These are phyloP conservation scores for Hyppa rectilinea DNA, from an alignment of 2,888 invertebrate species.

Conservation along the genomic window DNA sequence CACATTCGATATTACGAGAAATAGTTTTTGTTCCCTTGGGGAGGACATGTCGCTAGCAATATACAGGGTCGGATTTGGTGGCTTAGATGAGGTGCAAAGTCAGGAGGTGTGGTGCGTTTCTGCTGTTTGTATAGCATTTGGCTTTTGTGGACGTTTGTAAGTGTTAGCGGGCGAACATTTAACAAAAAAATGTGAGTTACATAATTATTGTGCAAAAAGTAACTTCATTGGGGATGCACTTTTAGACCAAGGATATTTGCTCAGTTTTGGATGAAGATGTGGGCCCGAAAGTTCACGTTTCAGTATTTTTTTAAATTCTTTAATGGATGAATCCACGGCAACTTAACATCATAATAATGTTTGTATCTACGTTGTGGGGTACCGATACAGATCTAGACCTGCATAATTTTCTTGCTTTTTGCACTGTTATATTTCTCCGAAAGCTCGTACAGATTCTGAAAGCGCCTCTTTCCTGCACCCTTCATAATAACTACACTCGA, in stretches of 20 bases:
- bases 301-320: too few relatives aligned
- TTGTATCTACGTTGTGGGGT: too few relatives aligned
- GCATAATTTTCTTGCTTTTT: neutral
- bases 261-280: too few relatives aligned
- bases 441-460: neutral
- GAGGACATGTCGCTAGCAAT: constrained; percentile 68
- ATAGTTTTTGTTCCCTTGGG: constrained; percentile 79
- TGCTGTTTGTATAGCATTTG: too few relatives aligned
- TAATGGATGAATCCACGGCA: neutral
- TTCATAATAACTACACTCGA: neutral
- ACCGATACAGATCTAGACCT: neutral
- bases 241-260: too few relatives aligned
- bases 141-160: too few relatives aligned
- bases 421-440: neutral
- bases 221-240: too few relatives aligned
- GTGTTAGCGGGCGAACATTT: too few relatives aligned
- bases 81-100: neutral
- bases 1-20: constrained; percentile 79
- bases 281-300: neutral
- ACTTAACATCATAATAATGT: neutral
- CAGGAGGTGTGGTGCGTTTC: too few relatives aligned
- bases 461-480: neutral
- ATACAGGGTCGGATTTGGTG: constrained; percentile 63
- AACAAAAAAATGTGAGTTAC: too few relatives aligned
- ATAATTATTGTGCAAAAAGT: too few relatives aligned